phyloP scores from a whole-genome alignment of 2,113 vertebrate species.

The Phalacrocorax carbo region DNA sequence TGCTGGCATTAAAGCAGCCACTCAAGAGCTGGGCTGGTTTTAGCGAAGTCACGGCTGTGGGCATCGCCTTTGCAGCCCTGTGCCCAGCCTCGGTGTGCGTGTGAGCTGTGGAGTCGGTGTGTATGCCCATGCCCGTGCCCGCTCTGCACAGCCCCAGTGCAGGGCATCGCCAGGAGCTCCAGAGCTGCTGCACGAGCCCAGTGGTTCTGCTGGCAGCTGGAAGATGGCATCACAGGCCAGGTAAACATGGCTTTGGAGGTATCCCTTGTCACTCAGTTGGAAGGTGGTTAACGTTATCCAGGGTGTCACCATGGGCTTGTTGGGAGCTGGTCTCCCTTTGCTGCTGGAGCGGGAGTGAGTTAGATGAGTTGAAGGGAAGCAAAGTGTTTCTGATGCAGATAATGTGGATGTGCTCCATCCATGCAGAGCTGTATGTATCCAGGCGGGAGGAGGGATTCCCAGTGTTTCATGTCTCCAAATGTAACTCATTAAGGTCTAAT shows the following conservation, averaged over 20 bases:
- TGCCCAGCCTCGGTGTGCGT: neutral
- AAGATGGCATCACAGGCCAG: neutral
- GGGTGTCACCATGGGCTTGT: neutral
- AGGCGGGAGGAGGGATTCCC: neutral
- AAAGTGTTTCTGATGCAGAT: neutral
- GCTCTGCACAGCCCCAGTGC: neutral
- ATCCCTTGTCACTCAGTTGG: neutral
- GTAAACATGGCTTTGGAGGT: neutral
- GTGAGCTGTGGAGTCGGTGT: neutral
- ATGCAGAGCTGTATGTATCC: neutral
- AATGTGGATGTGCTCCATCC: neutral
- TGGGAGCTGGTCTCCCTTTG: neutral
- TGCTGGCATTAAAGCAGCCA: neutral
- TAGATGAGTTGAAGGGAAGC: neutral
- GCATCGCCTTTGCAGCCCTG: neutral
- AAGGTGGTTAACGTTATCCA: neutral
- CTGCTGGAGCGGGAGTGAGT: neutral
- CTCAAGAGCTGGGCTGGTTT: neutral
- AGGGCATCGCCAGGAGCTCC: neutral
- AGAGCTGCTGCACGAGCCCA: neutral
- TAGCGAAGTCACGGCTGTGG: neutral
- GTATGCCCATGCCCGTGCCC: too few relatives aligned
- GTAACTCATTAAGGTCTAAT: neutral
- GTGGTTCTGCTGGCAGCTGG: neutral
- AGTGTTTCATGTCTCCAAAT: neutral